Evolutionary conservation across 2,113 vertebrate genomes (phyloP), one percentile per base, ranked within the genome.

Genomic region (Phasianus colchicus): DNA sequence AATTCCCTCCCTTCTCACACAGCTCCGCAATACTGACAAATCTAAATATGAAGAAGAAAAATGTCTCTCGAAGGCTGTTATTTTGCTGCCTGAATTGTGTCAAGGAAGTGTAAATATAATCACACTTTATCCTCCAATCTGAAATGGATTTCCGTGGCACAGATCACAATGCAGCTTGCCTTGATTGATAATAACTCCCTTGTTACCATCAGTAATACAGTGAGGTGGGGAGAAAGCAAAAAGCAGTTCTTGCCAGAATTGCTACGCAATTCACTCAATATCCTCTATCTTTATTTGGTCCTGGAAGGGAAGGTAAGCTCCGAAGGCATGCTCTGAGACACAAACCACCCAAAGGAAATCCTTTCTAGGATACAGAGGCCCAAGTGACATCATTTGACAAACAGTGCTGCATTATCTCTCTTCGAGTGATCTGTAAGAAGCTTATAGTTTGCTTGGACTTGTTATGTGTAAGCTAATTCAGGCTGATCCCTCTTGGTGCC

Each of bases 51-150:
- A 98, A 94, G 96, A 96, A 97, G 97, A 97, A 96, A 96, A 98
- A 97, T 94, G 66, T 97, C 97, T 98, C 90, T 75, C 69, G 96
- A 96, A 97, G 95, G 90, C 97, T 98, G 97, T 97, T 98, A 97
- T 98, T 98, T 98, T 95, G 92, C 97, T 96, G 96, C 97, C 96
- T 98, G 97, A 95, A 92, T 96, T 89, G 96, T 97, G 97, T 97
- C 97, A 97, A 95, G 95, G 91, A 98, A 97, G 97, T 97, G 96
- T 98, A 98, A 98, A 98, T 97, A 98, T 96, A 98, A 98, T 98
- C 97, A 97, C 97, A 94, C 97, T 98, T 97, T 98, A 97, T 97
- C 97, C 96, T 95, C 95, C 24, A 67, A 97, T 98, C 97, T 97
- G 97, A 96, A 97, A 97, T 96, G 97, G 96, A 95, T 98, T 98